Evolutionary conservation across 2,888 invertebrate genomes (phyloP).

Genomic region (Apotomis betuletana): DNA sequence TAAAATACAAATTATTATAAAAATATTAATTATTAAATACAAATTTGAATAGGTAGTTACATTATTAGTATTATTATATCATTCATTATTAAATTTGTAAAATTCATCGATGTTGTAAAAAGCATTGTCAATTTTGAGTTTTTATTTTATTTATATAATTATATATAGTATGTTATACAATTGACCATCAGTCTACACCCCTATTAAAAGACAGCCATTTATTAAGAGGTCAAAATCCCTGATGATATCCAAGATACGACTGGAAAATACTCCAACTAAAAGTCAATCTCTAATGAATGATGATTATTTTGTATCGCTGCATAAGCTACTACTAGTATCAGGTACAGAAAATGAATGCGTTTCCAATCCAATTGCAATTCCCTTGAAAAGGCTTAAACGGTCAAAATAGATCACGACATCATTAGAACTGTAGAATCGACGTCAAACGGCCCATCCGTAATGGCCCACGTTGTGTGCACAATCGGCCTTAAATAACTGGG

Average conservation of each 20-base stretch:
- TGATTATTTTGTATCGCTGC: neutral
- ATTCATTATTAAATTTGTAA: too few relatives aligned
- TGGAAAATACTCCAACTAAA: neutral
- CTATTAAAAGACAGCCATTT: too few relatives aligned
- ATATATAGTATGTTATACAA: too few relatives aligned
- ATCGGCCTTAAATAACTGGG: constrained; percentile 45
- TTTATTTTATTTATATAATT: too few relatives aligned
- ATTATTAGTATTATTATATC: too few relatives aligned
- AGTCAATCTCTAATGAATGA: neutral
- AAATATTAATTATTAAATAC: too few relatives aligned
- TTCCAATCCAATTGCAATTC: constrained; percentile 15
- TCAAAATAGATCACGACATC: constrained; percentile 29
- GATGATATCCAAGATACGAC: neutral
- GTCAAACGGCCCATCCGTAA: constrained; percentile 23
- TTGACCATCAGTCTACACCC: too few relatives aligned
- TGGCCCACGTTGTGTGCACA: constrained; percentile 33
- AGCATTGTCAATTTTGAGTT: too few relatives aligned
- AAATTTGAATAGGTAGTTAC: too few relatives aligned
- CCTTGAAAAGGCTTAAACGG: constrained; percentile 19
- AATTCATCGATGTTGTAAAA: too few relatives aligned
- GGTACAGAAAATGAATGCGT: neutral
- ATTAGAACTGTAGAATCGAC: constrained; percentile 26
- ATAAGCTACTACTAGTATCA: constrained; percentile 4
- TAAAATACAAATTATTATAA: too few relatives aligned
- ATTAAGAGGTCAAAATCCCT: neutral